Percentiles rank a stretch among this genome's conserved stretches.
Conservation (phyloP, 2,888 invertebrate species). For the Bombylius major region DNA sequence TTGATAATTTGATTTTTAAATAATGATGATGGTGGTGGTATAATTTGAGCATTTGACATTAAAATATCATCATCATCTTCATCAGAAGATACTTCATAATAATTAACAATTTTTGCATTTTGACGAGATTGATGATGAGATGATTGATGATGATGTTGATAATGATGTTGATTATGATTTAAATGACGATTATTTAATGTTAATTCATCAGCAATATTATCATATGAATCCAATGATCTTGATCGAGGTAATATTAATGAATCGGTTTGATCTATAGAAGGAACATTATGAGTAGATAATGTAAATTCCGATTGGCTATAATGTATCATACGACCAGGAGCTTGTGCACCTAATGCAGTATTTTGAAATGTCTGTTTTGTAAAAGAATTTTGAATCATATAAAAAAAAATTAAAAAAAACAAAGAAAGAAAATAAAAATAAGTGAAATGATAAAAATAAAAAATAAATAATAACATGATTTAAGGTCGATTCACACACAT, state of each 20-base stretch:
- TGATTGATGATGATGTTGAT: background rate
- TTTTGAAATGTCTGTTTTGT: constrained; percentile 2
- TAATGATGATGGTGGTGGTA: too few species aligned
- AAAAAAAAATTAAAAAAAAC: background rate
- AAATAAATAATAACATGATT: too few species aligned
- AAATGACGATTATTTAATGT: too few species aligned
- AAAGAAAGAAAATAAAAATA: too few species aligned
- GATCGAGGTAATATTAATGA: constrained; percentile 1
- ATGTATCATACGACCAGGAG: constrained; percentile 12
- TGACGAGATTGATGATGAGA: background rate
- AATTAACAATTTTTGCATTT: background rate
- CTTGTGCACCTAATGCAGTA: background rate
- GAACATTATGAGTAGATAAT: constrained; percentile 19
- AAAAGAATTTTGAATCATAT: background rate
- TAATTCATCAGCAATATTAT: too few species aligned
- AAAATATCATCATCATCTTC: constrained; percentile 16
- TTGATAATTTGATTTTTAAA: too few species aligned
- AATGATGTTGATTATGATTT: background rate
- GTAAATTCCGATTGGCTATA: constrained; percentile 25
- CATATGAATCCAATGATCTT: background rate
- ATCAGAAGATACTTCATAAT: constrained; percentile 21
- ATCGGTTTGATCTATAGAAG: constrained; percentile 5
- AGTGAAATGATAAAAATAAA: too few species aligned
- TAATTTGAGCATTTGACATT: too few species aligned
- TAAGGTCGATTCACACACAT: too few species aligned